Evolutionary conservation across 2,797 vertebrate species (phyloP).

Genomic region (Lepidocolaptes lacrymiger): DNA sequence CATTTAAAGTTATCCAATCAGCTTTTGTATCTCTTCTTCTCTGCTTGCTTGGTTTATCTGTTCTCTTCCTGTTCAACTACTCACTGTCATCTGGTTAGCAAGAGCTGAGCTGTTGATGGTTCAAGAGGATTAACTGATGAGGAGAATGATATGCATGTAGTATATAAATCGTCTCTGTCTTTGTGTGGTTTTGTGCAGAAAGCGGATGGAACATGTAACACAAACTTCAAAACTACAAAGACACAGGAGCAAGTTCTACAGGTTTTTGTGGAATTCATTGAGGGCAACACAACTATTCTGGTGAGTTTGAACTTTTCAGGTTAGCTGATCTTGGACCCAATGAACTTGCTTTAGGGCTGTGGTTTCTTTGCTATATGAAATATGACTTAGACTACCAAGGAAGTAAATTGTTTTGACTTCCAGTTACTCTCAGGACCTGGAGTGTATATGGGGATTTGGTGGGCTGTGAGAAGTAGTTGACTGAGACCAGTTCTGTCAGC

Average conservation of each 20-base stretch:
- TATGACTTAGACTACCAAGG: background rate
- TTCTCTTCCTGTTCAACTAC: slow-evolving; percentile 9
- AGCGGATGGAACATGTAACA: slow-evolving; percentile 91
- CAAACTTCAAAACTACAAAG: slow-evolving; percentile 95
- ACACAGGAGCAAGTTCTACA: slow-evolving; percentile 88
- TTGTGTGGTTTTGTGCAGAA: slow-evolving; percentile 78
- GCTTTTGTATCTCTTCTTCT: background rate
- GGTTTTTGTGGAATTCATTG: slow-evolving; percentile 90
- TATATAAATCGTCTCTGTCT: background rate
- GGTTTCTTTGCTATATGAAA: background rate
- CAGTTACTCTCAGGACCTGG: background rate
- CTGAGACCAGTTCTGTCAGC: background rate
- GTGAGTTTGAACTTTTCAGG: slow-evolving; percentile 75
- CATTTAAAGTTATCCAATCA: slow-evolving; percentile 19
- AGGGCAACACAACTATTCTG: slow-evolving; percentile 83
- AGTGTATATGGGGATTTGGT: background rate
- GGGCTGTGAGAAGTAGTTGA: background rate
- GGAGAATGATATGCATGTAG: background rate
- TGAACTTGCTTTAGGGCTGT: background rate
- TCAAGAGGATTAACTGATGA: background rate
- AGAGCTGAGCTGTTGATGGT: background rate
- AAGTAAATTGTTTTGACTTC: background rate
- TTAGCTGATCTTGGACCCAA: background rate
- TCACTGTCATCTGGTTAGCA: slow-evolving; percentile 25
- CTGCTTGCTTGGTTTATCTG: slow-evolving; percentile 1